Evolutionary conservation across 2,888 invertebrate species (phyloP).

Genomic region (Ceriagrion tenellum): DNA sequence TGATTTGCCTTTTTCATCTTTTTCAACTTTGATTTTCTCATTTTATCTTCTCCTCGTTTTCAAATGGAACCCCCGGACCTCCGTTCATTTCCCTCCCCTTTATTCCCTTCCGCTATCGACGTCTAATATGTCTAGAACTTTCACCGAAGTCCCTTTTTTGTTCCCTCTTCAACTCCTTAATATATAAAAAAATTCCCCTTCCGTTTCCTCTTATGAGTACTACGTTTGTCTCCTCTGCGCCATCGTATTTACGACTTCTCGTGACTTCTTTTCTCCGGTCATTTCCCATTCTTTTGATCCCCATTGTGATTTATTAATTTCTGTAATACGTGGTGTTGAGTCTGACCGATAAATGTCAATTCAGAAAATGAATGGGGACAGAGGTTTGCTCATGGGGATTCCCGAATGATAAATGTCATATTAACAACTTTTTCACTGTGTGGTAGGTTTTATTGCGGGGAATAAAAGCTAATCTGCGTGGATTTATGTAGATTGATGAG

Average conservation of each 20-base stretch:
- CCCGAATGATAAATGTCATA: neutral
- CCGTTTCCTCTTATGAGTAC: neutral
- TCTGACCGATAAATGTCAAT: neutral
- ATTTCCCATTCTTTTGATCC: neutral
- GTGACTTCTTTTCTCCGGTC: neutral
- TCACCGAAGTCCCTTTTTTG: neutral
- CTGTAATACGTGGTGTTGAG: neutral
- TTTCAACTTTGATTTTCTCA: neutral
- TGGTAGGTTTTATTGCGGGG: neutral
- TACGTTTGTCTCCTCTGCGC: neutral
- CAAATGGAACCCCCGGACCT: neutral
- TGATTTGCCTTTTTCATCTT: neutral
- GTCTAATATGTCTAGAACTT: neutral
- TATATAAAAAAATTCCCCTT: neutral
- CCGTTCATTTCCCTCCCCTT: neutral
- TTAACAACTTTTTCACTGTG: neutral
- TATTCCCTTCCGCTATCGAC: neutral
- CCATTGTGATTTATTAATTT: neutral
- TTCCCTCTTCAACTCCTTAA: neutral
- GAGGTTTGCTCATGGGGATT: neutral
- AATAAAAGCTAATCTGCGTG: too few relatives aligned
- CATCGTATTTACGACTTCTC: neutral
- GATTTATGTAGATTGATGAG: too few relatives aligned
- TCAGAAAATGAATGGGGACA: neutral
- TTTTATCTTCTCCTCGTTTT: neutral